A percentile compares a stretch with the other conserved stretches of the same genome.
Conservation (phyloP, 2,888 invertebrate genomes). For the Drosophila greeni region DNA sequence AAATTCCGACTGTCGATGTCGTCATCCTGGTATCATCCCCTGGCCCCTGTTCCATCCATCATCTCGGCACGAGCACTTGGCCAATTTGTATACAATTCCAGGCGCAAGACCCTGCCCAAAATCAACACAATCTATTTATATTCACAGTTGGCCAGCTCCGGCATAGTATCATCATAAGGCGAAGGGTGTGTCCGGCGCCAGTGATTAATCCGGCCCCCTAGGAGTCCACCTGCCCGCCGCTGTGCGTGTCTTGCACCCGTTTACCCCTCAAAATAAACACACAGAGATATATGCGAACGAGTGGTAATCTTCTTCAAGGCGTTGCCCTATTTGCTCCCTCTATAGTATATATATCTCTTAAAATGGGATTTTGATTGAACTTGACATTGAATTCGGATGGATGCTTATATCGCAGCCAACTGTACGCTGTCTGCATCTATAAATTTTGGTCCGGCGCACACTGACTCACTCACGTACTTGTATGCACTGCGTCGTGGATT, state of each 20-base stretch:
- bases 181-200: conserved; percentile 27
- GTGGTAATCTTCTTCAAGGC: conserved; percentile 2
- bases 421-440: conserved; percentile 6
- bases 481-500: not conserved
- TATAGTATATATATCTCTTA: not conserved
- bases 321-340: conserved; percentile 1
- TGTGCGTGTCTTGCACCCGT: conserved; percentile 17
- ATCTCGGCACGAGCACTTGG: conserved; percentile 1
- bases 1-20: conserved; percentile 10
- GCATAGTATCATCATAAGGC: conserved; percentile 11
- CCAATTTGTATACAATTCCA: conserved; percentile 8
- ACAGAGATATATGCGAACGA: not conserved
- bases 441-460: not conserved
- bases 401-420: not conserved
- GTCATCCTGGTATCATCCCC: conserved; percentile 5
- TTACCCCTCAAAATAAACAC: not conserved
- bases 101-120: conserved; percentile 5
- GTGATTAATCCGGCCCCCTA: not conserved
- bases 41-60: not conserved
- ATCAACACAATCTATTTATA: conserved; percentile 23
- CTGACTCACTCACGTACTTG: not conserved
- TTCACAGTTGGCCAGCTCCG: not conserved
- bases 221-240: not conserved
- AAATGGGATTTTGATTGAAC: not conserved
- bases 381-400: not conserved